phyloP scores from a whole-genome alignment of 1,140 invertebrate genomes.

The Cherax quadricarinatus region DNA sequence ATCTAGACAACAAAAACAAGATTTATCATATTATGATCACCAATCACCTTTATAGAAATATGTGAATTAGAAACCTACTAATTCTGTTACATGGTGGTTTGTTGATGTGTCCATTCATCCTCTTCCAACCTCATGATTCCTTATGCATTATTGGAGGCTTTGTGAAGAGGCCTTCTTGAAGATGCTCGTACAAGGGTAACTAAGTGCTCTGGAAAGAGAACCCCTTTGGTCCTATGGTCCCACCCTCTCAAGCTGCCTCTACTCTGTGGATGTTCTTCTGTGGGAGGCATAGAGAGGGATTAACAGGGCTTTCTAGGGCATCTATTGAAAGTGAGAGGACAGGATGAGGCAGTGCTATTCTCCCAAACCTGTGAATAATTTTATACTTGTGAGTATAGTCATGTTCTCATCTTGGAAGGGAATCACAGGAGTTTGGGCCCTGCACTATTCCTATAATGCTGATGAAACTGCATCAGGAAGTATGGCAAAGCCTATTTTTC shows the following conservation, averaged over 20 bases:
- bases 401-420: conserved; percentile 8
- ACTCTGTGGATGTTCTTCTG: conserved; percentile 38
- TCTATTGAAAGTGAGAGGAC: conserved; percentile 17
- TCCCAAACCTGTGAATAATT: neutral
- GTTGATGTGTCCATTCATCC: conserved; percentile 56
- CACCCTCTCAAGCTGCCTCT: conserved; percentile 27
- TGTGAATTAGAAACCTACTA: conserved; percentile 50
- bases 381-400: conserved; percentile 23
- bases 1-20: conserved; percentile 59
- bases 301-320: conserved; percentile 18
- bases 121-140: conserved; percentile 30
- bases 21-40: conserved; percentile 61
- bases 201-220: conserved; percentile 28
- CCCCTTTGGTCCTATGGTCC: conserved; percentile 18
- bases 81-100: conserved; percentile 63
- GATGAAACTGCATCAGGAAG: conserved; percentile 10
- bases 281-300: conserved; percentile 23
- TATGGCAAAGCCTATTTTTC: neutral
- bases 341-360: conserved; percentile 24
- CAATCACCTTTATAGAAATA: conserved; percentile 69
- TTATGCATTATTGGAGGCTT: conserved; percentile 39
- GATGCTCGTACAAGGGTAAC: conserved; percentile 20
- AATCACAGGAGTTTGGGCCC: conserved; percentile 10
- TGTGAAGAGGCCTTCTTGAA: conserved; percentile 37
- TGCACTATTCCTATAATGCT: conserved; percentile 16